Evolutionary conservation across 1,140 invertebrate genomes (phyloP).

Genomic region (Sipha flava): DNA sequence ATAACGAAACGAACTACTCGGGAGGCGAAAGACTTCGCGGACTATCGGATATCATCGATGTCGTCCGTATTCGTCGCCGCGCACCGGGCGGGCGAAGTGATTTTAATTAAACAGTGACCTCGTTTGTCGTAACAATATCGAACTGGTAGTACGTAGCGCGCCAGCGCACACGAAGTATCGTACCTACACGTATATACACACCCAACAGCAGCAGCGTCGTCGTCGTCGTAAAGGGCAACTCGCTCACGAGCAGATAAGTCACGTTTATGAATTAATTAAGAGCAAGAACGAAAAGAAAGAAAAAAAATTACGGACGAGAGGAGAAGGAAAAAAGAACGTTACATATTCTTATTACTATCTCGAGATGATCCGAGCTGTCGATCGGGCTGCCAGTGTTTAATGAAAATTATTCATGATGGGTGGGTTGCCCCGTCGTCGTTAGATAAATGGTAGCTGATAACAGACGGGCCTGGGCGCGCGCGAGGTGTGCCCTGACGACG

Average conservation of each 20-base stretch:
- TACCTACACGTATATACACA: too few species aligned
- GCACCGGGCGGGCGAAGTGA: not conserved
- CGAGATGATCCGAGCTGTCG: conserved; percentile 20
- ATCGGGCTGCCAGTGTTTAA: conserved; percentile 27
- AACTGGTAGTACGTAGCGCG: not conserved
- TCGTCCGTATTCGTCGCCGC: not conserved
- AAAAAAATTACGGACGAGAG: not conserved
- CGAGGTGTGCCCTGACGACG: not conserved
- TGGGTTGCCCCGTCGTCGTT: not conserved
- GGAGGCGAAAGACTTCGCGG: too few species aligned
- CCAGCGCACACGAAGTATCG: not conserved
- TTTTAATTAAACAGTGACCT: conserved; percentile 18
- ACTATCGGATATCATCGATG: not conserved
- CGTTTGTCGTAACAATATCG: not conserved
- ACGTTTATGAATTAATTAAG: conserved; percentile 27
- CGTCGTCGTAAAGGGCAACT: not conserved
- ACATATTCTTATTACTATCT: not conserved
- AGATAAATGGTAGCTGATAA: conserved; percentile 18
- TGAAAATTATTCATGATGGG: conserved; percentile 27
- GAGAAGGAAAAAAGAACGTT: not conserved
- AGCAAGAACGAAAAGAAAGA: not conserved
- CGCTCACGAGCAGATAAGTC: conserved; percentile 28
- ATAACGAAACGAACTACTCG: too few species aligned
- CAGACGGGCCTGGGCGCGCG: not conserved
- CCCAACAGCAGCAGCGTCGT: not conserved